phyloP scores from a whole-genome alignment of 2,888 invertebrate species.

The Stratiomys singularior region DNA sequence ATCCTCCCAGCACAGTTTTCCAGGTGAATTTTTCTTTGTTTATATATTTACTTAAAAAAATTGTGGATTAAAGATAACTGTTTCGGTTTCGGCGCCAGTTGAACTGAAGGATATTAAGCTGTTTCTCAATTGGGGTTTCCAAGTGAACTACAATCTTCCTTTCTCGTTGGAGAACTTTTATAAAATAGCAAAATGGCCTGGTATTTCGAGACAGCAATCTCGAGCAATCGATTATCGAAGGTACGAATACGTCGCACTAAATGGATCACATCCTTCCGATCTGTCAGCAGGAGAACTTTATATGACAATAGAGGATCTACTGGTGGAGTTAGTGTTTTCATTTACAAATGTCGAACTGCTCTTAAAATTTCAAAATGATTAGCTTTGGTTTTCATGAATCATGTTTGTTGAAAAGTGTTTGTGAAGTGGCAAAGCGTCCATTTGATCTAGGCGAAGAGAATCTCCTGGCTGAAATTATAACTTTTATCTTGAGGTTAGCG shows the following conservation, averaged over 20 bases:
- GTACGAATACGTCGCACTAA: constrained; percentile 30
- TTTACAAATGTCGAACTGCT: background rate
- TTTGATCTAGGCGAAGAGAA: constrained; percentile 68
- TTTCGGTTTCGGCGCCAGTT: constrained; percentile 62
- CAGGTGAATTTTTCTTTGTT: constrained; percentile 8
- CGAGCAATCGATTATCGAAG: constrained; percentile 38
- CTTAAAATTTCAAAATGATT: constrained; percentile 43
- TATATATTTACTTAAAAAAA: too few species aligned
- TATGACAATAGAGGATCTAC: constrained; percentile 59
- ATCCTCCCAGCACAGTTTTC: constrained; percentile 19
- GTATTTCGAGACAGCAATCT: constrained; percentile 41
- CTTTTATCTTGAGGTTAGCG: constrained; percentile 75
- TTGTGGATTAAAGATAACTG: constrained; percentile 56
- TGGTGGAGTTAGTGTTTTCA: constrained; percentile 50
- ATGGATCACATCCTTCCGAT: constrained; percentile 59
- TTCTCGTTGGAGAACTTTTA: constrained; percentile 59
- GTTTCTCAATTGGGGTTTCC: constrained; percentile 63
- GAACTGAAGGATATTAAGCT: constrained; percentile 59
- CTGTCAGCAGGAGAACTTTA: constrained; percentile 64
- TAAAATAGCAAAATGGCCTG: constrained; percentile 62
- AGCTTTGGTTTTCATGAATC: constrained; percentile 75
- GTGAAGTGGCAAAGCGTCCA: constrained; percentile 74
- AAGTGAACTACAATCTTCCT: constrained; percentile 62
- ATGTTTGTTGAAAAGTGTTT: constrained; percentile 76
- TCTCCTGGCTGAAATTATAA: constrained; percentile 74